Base-by-base conservation (phyloP, 2,113 vertebrate species). In the Ursus arctos region DNA sequence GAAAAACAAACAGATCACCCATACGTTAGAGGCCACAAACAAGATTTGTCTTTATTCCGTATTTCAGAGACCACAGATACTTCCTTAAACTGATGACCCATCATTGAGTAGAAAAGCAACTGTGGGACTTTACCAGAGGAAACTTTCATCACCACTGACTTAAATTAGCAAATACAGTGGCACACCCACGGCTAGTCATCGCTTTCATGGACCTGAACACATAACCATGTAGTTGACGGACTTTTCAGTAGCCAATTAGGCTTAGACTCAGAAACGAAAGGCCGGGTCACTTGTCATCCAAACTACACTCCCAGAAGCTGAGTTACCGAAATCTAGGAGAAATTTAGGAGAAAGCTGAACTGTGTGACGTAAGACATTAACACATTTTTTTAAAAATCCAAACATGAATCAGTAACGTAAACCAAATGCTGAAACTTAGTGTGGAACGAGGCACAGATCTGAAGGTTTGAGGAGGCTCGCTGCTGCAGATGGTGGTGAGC, bases 161-260 rank as follows among this genome's bases (percentile, higher is more conserved):
- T 31, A 53, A 53, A 26, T 55, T 4, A 21, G 12, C 43, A 36
- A 43, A 31, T 61, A 3, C 4, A 18, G 1, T 15, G 21, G 8
- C 14, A 15, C 4, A 3, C 26, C 28, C 7, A 11, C 6, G 3
- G 4, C 3, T 26, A 7, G 22, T n/a, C 15, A 4, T n/a, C 24
- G 14, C 6, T 19, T 33, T 49, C 2, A 24, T 24, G n/a, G 12
- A 65, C 4, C 16, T 21, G 26, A 55, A 47, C 26, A 71, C 1
- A 0, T 14, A 12, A 7, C 13, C 13, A 4, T 28, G 43, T 28
- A 1, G 0, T 11, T 47, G 55, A 63, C 13, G 0, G 6, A 59
- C 7, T 33, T 7, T 13, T 26, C 61, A 53, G n/a, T 6, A 28
- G 13, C 6, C 26, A 74, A 7, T 31, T 53, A 53, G 43, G 49